phyloP scores from a whole-genome alignment of 2,797 vertebrate species.

The Emys orbicularis region DNA sequence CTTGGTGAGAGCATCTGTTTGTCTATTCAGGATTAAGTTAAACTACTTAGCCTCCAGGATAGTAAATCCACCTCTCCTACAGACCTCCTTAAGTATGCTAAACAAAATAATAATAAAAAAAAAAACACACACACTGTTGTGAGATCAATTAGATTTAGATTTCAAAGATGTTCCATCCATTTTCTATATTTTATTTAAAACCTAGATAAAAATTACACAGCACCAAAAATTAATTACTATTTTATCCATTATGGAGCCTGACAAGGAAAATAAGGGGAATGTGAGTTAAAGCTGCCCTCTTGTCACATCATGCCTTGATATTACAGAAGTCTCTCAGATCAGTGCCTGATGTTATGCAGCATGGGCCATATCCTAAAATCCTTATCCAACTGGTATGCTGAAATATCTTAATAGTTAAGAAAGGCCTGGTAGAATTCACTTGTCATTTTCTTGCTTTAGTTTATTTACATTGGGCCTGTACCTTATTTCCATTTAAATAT shows the following conservation, averaged over 20 bases:
- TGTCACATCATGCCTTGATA: conserved; percentile 1
- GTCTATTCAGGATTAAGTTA: conserved; percentile 89
- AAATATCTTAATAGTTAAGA: conserved; percentile 14
- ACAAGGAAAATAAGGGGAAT: background rate
- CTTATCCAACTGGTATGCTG: background rate
- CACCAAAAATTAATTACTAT: background rate
- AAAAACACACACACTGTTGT: background rate
- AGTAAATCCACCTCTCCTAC: conserved; percentile 65
- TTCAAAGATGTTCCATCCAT: background rate
- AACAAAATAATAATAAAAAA: conserved; percentile 38
- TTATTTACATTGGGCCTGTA: background rate
- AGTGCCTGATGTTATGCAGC: background rate
- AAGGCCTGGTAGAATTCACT: background rate
- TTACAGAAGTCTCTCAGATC: background rate
- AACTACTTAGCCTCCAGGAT: conserved; percentile 86
- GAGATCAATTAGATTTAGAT: background rate
- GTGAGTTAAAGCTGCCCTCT: background rate
- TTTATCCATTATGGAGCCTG: background rate
- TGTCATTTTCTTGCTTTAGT: background rate
- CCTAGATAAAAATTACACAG: rapidly evolving
- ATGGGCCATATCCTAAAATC: background rate
- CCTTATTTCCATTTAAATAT: conserved; percentile 6
- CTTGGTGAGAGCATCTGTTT: conserved; percentile 85
- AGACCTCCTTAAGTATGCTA: conserved; percentile 38
- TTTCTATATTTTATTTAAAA: background rate